These are phyloP conservation scores for Xanthostigma xanthostigma DNA, from an alignment of 2,888 invertebrate species.

Conservation along the genomic window DNA sequence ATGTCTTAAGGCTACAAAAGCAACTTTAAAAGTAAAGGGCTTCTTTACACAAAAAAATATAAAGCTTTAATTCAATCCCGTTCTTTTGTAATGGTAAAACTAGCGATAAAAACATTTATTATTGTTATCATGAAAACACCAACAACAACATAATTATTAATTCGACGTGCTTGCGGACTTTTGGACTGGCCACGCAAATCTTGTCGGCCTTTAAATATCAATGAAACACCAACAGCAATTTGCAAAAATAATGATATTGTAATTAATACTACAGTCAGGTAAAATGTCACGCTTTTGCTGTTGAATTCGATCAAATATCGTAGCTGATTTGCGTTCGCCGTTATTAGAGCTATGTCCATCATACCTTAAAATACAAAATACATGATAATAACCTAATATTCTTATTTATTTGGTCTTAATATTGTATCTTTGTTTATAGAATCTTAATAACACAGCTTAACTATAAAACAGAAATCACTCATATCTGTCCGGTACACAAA, in stretches of 20 bases:
- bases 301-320: conserved; percentile 47
- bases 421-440: no score
- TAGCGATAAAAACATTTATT: conserved; percentile 51
- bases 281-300: conserved; percentile 38
- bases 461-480: no score
- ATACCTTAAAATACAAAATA: conserved; percentile 31
- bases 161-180: conserved; percentile 30
- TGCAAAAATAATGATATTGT: conserved; percentile 43
- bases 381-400: background rate
- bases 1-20: no score
- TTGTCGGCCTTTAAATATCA: conserved; percentile 44
- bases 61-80: no score
- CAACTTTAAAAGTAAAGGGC: no score
- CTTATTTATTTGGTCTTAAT: no score
- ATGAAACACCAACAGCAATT: conserved; percentile 42
- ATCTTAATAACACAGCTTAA: background rate
- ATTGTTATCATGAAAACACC: conserved; percentile 51
- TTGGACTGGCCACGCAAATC: conserved; percentile 36
- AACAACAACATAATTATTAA: conserved; percentile 46
- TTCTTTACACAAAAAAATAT: no score
- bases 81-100: conserved; percentile 34
- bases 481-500: no score
- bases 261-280: conserved; percentile 39
- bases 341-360: conserved; percentile 55
- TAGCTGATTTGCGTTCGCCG: conserved; percentile 55